Conservation (phyloP, 2,113 vertebrate species). For the Recurvirostra avosetta region DNA sequence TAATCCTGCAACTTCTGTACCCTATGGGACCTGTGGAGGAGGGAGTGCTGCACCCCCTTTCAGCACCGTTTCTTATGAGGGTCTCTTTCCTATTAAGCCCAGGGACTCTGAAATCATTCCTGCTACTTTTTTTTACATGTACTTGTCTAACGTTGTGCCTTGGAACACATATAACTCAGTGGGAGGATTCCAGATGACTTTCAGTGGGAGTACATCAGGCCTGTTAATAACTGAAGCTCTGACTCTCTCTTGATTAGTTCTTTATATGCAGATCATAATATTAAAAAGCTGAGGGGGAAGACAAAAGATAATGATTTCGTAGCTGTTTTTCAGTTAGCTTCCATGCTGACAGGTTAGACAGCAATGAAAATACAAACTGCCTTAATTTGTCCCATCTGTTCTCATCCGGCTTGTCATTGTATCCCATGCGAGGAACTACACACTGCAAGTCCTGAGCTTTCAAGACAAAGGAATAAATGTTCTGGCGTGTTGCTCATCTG, state of each 20-base stretch:
- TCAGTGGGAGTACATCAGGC: neutral
- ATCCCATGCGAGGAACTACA: neutral
- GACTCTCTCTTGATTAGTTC: neutral
- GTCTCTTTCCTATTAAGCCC: neutral
- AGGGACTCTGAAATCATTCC: neutral
- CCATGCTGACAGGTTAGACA: neutral
- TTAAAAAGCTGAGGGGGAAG: neutral
- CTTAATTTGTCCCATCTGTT: neutral
- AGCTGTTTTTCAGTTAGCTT: neutral
- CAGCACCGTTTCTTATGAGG: neutral
- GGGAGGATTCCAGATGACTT: conserved; percentile 18
- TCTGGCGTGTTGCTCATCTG: neutral
- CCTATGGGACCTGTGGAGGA: neutral
- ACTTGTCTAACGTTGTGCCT: neutral
- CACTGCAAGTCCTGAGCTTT: neutral
- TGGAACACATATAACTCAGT: neutral
- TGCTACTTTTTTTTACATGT: neutral
- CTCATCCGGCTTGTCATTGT: neutral
- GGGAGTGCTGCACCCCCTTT: neutral
- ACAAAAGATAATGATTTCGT: neutral
- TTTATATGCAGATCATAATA: neutral
- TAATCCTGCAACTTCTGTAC: neutral
- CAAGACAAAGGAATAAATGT: neutral
- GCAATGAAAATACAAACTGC: neutral
- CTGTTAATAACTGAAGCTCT: conserved; percentile 8